phyloP scores from a whole-genome alignment of 35 echinoderm and acorn worm species.

The Apostichopus japonicus region DNA sequence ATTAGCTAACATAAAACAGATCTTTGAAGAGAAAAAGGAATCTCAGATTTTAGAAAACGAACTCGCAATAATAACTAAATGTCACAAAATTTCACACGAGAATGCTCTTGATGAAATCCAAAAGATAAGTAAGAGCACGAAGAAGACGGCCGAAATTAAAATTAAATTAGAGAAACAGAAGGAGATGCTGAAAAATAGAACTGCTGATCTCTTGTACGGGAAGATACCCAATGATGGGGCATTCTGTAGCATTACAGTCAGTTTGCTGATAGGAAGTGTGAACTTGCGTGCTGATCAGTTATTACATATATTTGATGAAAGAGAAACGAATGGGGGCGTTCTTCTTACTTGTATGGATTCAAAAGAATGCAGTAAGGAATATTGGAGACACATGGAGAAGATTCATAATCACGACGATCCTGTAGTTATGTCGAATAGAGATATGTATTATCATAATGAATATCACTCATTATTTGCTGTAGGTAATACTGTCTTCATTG shows the following conservation, averaged over 20 bases:
- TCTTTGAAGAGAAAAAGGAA: no score
- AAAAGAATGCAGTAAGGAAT: neutral
- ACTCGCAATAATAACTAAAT: no score
- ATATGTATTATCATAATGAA: no score
- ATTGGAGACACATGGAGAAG: slow-evolving; percentile 32
- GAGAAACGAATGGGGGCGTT: neutral
- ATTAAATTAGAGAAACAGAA: neutral
- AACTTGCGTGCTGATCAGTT: neutral
- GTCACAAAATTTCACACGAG: no score
- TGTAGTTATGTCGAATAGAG: no score
- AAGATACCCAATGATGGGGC: neutral
- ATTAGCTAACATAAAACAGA: no score
- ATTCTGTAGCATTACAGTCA: neutral
- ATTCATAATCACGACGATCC: neutral
- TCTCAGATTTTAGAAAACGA: no score
- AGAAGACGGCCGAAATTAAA: neutral
- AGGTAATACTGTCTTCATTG: no score
- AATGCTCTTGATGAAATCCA: neutral
- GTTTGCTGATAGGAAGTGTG: neutral
- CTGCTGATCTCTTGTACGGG: neutral
- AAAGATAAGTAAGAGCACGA: neutral
- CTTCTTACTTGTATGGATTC: slow-evolving; percentile 3
- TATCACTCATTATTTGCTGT: no score
- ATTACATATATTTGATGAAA: slow-evolving; percentile 9
- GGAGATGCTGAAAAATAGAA: neutral